phyloP scores from a whole-genome alignment of 2,797 vertebrate species.

The Staurois parvus region DNA sequence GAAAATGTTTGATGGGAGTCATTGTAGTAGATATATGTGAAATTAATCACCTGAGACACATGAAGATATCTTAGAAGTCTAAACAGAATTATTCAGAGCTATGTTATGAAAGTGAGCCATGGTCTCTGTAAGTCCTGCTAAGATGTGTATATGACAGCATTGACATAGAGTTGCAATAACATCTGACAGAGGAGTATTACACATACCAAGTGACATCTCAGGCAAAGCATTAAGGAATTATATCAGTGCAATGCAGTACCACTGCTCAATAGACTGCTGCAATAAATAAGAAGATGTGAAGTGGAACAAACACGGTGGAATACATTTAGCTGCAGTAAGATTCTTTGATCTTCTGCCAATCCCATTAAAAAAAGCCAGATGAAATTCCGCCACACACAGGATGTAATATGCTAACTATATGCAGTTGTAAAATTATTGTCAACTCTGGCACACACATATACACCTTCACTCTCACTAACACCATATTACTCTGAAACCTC shows the following conservation, averaged over 20 bases:
- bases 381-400: slow-evolving; percentile 34
- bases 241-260: slow-evolving; percentile 71
- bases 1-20: background rate
- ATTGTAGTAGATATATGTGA: background rate
- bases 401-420: slow-evolving; percentile 14
- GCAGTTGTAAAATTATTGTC: slow-evolving; percentile 18
- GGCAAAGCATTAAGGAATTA: slow-evolving; percentile 67
- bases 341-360: slow-evolving; percentile 43
- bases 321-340: slow-evolving; percentile 5
- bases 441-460: background rate
- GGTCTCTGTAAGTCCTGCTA: background rate
- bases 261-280: slow-evolving; percentile 25
- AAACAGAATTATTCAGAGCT: background rate
- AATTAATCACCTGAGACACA: background rate
- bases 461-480: slow-evolving; percentile 20
- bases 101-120: background rate
- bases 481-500: background rate
- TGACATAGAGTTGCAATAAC: slow-evolving; percentile 63
- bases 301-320: slow-evolving; percentile 20
- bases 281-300: slow-evolving; percentile 50
- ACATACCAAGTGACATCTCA: slow-evolving; percentile 67
- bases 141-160: slow-evolving; percentile 19
- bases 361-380: slow-evolving; percentile 24
- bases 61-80: too few relatives aligned
- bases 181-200: slow-evolving; percentile 65